phyloP scores from a whole-genome alignment of 1,140 invertebrate species.

The Drosophila bocki region DNA sequence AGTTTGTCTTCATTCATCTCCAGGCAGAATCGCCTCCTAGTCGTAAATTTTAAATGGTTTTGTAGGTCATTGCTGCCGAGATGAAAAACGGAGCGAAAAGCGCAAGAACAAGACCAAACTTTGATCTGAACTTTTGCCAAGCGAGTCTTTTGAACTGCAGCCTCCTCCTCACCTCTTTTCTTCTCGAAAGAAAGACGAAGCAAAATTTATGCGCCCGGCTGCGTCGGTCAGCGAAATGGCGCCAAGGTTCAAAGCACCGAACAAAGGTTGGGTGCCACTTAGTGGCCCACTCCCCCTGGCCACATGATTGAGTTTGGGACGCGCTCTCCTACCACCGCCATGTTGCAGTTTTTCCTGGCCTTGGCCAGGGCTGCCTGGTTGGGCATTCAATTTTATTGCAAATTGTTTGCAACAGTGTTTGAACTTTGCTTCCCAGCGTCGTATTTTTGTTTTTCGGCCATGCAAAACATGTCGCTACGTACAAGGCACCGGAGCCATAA shows the following conservation, averaged over 20 bases:
- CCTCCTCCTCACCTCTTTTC: background rate
- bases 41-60: slow-evolving; percentile 81
- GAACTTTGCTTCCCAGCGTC: slow-evolving; percentile 19
- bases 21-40: slow-evolving; percentile 38
- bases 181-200: slow-evolving; percentile 16
- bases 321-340: background rate
- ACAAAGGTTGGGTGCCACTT: slow-evolving; percentile 52
- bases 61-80: slow-evolving; percentile 72
- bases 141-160: slow-evolving; percentile 54
- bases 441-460: slow-evolving; percentile 49
- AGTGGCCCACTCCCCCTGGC: slow-evolving; percentile 44
- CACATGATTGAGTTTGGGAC: slow-evolving; percentile 60
- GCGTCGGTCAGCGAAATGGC: slow-evolving; percentile 73
- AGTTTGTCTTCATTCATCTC: slow-evolving; percentile 78
- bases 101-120: slow-evolving; percentile 50
- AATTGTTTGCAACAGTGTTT: slow-evolving; percentile 73
- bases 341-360: slow-evolving; percentile 16
- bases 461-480: slow-evolving; percentile 67
- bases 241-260: slow-evolving; percentile 76
- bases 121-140: slow-evolving; percentile 60
- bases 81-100: slow-evolving; percentile 23
- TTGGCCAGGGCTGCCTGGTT: slow-evolving; percentile 26
- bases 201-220: slow-evolving; percentile 73
- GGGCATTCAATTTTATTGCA: slow-evolving; percentile 77
- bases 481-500: slow-evolving; percentile 31